These are phyloP conservation scores for Corythornis cristatus DNA, from an alignment of 2,113 vertebrate genomes.

Conservation along the genomic window DNA sequence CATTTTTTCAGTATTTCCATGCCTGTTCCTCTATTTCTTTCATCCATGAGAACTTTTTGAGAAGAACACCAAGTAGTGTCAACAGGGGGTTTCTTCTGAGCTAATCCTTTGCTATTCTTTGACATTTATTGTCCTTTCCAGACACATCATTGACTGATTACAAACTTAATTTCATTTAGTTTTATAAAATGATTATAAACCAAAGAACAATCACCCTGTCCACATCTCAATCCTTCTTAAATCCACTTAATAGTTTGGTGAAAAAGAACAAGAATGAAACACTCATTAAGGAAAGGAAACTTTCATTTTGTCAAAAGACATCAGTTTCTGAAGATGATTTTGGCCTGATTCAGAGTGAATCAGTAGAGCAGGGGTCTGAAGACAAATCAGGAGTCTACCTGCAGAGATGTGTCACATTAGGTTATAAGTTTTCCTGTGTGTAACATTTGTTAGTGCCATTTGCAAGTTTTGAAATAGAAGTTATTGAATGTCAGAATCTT, in stretches of 20 bases:
- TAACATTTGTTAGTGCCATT: neutral
- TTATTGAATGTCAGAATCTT: neutral
- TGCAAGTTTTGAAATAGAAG: neutral
- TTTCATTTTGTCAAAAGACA: neutral
- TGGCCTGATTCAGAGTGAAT: neutral
- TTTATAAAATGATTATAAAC: neutral
- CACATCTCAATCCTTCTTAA: neutral
- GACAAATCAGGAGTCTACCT: neutral
- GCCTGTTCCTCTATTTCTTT: neutral
- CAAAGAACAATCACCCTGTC: neutral
- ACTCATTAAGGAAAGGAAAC: neutral
- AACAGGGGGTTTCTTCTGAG: neutral
- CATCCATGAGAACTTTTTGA: neutral
- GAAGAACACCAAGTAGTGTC: neutral
- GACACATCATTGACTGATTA: fast-evolving
- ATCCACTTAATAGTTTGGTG: neutral
- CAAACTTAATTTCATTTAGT: neutral
- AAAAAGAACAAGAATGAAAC: neutral
- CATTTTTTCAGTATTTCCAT: neutral
- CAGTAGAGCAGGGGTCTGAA: neutral
- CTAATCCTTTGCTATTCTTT: neutral
- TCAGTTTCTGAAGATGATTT: neutral
- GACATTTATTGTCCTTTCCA: neutral
- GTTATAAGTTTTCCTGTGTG: neutral
- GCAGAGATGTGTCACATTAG: neutral